phyloP scores from a whole-genome alignment of 2,113 vertebrate genomes.

The Cariama cristata region DNA sequence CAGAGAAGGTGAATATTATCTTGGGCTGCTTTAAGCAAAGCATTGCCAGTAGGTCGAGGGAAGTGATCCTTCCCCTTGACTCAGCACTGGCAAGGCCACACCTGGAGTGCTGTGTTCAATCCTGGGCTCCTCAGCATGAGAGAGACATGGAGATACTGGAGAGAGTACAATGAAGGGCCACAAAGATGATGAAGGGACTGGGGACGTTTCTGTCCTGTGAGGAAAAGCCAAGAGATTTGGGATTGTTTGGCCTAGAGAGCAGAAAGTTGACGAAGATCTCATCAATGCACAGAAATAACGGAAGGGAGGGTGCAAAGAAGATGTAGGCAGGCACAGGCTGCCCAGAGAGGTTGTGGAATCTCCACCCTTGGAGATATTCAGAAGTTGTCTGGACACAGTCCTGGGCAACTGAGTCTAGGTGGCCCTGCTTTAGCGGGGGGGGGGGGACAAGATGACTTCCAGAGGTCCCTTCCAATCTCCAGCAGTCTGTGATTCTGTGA shows the following conservation, averaged over 20 bases:
- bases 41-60: rapidly evolving
- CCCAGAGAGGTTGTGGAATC: background rate
- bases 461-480: background rate
- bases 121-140: background rate
- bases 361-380: background rate
- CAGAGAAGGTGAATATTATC: background rate
- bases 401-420: background rate
- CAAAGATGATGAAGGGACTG: too few relatives aligned
- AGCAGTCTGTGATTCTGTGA: rapidly evolving
- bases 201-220: background rate
- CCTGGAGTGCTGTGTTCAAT: background rate
- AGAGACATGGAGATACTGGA: background rate
- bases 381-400: background rate
- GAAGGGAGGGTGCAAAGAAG: background rate
- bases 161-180: background rate
- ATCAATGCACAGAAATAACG: background rate
- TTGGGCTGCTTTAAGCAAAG: background rate
- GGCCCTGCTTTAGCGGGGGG: background rate
- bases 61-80: too few relatives aligned
- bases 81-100: background rate
- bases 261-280: background rate
- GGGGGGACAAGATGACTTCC: background rate
- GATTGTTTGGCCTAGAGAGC: background rate
- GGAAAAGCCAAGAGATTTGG: background rate
- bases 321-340: background rate